A percentile compares a stretch with the other conserved stretches of the same genome.
phyloP scores from a whole-genome alignment of 2,113 vertebrate genomes.

The Albula goreensis region DNA sequence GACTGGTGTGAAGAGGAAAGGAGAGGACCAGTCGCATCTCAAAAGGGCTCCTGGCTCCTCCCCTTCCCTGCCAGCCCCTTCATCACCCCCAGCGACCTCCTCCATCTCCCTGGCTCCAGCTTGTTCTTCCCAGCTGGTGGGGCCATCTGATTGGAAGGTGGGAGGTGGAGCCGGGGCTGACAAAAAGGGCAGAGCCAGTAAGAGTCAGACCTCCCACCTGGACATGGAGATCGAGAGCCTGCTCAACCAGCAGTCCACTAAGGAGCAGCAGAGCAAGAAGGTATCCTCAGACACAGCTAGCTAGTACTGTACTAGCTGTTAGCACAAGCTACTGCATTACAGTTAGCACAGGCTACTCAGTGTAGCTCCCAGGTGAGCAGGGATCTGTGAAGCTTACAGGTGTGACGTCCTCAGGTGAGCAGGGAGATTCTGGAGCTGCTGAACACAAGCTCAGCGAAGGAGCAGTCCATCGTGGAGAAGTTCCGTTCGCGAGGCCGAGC shows the following conservation, averaged over 20 bases:
- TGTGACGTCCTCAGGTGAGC: conserved; percentile 72
- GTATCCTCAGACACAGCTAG: conserved; percentile 48
- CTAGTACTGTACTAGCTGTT: too few species aligned
- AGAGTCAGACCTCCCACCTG: conserved; percentile 80
- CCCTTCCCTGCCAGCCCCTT: conserved; percentile 52
- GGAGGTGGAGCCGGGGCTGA: conserved; percentile 56
- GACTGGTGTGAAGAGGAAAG: conserved; percentile 70
- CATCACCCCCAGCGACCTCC: conserved; percentile 57
- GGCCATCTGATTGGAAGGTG: conserved; percentile 65
- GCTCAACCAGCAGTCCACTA: conserved; percentile 89
- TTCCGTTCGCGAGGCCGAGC: conserved; percentile 88
- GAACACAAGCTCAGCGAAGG: conserved; percentile 88
- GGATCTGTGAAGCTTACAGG: not conserved
- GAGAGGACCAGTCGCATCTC: conserved; percentile 56
- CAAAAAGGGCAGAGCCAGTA: conserved; percentile 77
- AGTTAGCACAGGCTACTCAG: too few species aligned
- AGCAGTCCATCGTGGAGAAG: conserved; percentile 93
- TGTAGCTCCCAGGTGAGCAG: too few species aligned
- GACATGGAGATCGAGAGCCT: conserved; percentile 91
- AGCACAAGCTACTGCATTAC: too few species aligned
- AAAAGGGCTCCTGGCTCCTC: conserved; percentile 59
- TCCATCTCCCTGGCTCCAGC: conserved; percentile 59
- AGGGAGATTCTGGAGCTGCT: conserved; percentile 90
- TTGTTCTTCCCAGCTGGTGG: conserved; percentile 53
- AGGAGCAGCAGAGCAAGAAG: conserved; percentile 93